Evolutionary conservation across 2,797 vertebrate genomes (phyloP).

Genomic region (Tragelaphus eurycerus): DNA sequence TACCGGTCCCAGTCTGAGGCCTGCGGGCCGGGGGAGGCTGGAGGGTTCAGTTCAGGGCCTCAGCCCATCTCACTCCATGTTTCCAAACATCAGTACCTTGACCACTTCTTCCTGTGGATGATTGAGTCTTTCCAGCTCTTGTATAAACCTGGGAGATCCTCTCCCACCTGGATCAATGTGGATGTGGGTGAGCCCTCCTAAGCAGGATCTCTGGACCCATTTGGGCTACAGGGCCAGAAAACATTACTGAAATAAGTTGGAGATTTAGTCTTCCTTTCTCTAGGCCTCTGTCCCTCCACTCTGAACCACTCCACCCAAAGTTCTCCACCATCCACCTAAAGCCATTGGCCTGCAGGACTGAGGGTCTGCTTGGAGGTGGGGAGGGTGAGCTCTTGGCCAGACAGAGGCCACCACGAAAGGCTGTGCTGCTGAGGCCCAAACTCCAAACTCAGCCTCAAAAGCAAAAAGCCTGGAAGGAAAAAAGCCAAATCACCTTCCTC

Average conservation of each 20-base stretch:
- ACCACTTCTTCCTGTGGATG: not conserved
- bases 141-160: not conserved
- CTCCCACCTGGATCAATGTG: not conserved
- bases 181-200: not conserved
- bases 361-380: not conserved
- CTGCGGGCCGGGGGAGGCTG: accelerated
- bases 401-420: not conserved
- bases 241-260: not conserved
- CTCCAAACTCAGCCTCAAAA: not conserved
- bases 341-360: not conserved
- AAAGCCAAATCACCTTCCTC: not conserved
- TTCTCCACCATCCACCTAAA: not conserved
- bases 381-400: not conserved
- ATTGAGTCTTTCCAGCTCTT: accelerated
- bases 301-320: not conserved
- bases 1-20: not conserved
- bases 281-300: not conserved
- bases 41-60: not conserved
- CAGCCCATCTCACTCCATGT: not conserved
- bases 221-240: not conserved
- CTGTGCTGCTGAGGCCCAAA: not conserved
- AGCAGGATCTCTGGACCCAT: not conserved
- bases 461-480: not conserved
- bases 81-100: not conserved
- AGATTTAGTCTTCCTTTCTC: not conserved